Conservation (phyloP, 2,113 vertebrate species). For the Lethenteron camtschaticum region DNA sequence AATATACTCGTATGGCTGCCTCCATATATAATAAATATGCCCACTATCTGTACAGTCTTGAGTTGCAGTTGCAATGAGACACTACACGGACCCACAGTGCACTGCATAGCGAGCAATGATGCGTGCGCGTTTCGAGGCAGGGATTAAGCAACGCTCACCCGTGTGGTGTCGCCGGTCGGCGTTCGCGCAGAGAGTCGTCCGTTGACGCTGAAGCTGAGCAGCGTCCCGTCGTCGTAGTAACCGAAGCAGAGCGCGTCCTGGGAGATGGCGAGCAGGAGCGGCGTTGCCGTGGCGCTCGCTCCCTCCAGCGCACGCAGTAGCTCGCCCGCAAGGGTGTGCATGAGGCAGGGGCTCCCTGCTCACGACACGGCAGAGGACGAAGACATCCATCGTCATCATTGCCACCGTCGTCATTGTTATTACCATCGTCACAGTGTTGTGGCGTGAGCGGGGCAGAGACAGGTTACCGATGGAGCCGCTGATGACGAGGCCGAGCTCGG, state of each 20-base stretch:
- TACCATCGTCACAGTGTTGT: too few species aligned
- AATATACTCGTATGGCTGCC: too few species aligned
- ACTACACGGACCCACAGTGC: too few species aligned
- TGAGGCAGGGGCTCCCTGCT: conserved; percentile 80
- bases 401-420: too few species aligned
- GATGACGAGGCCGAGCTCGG: conserved; percentile 75
- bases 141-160: conserved; percentile 25
- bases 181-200: conserved; percentile 57
- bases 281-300: conserved; percentile 36
- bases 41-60: too few species aligned
- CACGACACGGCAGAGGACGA: too few species aligned
- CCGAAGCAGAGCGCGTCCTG: conserved; percentile 74
- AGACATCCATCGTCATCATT: too few species aligned
- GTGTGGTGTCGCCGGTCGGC: conserved; percentile 59
- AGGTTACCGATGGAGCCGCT: conserved; percentile 78
- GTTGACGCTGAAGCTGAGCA: conserved; percentile 78
- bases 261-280: conserved; percentile 67
- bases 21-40: too few species aligned
- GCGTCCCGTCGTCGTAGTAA: conserved; percentile 67
- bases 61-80: too few species aligned
- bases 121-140: too few species aligned
- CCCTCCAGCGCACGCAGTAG: conserved; percentile 65
- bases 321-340: conserved; percentile 99
- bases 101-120: too few species aligned
- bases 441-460: not conserved